phyloP scores from a whole-genome alignment of 2,113 vertebrate genomes.

The Morone saxatilis region DNA sequence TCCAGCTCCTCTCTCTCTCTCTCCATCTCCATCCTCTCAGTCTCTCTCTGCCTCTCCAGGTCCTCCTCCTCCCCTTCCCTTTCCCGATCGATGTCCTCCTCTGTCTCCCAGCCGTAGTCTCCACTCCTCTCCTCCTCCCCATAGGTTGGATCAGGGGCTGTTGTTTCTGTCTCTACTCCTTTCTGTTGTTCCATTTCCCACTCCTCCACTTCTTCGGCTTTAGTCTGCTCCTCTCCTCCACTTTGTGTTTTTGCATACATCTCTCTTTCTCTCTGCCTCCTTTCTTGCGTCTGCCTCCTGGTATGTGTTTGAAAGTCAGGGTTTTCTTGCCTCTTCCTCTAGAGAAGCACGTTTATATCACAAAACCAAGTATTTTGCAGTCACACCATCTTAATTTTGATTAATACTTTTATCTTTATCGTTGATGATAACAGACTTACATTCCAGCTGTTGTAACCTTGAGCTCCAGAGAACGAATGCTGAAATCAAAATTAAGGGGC shows the following conservation, averaged over 20 bases:
- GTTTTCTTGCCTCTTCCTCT: slow-evolving; percentile 65
- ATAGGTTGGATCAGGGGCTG: slow-evolving; percentile 41
- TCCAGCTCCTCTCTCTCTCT: slow-evolving; percentile 57
- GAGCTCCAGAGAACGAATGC: slow-evolving; percentile 70
- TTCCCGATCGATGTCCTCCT: slow-evolving; percentile 75
- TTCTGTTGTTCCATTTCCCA: slow-evolving; percentile 24
- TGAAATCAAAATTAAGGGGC: slow-evolving; percentile 50
- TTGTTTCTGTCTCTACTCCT: not conserved
- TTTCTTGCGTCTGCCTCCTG: slow-evolving; percentile 21
- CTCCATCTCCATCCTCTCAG: slow-evolving; percentile 70
- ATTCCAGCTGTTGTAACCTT: slow-evolving; percentile 64
- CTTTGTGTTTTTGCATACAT: not conserved
- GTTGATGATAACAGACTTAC: slow-evolving; percentile 63
- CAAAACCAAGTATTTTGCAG: not conserved
- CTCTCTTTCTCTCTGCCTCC: slow-evolving; percentile 20
- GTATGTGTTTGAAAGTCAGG: slow-evolving; percentile 7
- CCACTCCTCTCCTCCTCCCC: slow-evolving; percentile 76
- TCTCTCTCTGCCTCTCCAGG: slow-evolving; percentile 59
- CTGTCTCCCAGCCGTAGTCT: slow-evolving; percentile 66
- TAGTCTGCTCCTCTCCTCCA: slow-evolving; percentile 26
- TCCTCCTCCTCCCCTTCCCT: slow-evolving; percentile 50
- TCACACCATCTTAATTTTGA: not conserved
- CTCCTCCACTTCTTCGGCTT: slow-evolving; percentile 12
- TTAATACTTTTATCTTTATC: not conserved
- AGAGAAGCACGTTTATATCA: slow-evolving; percentile 25